These are phyloP conservation scores for Mustela lutreola DNA, from an alignment of 2,113 vertebrate species.

Conservation along the genomic window DNA sequence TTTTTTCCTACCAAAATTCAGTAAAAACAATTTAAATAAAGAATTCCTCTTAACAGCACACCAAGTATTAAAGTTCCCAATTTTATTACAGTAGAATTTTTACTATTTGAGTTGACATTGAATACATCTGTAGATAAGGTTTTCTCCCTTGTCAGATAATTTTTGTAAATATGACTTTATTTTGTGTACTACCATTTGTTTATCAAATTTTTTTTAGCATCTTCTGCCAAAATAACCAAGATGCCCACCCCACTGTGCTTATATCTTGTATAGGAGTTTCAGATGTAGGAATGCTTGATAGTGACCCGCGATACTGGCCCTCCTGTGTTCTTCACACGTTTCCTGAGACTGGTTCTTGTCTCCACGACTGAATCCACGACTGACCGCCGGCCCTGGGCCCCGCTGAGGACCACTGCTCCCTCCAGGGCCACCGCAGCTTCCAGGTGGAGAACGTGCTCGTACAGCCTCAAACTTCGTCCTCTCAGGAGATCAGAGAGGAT, in stretches of 20 bases:
- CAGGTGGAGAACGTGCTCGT: fast-evolving
- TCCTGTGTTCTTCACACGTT: no score
- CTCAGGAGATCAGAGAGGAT: not conserved
- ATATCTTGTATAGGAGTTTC: not conserved
- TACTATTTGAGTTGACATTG: not conserved
- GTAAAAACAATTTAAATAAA: not conserved
- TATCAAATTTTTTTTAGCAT: not conserved
- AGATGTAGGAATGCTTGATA: fast-evolving
- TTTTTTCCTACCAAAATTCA: not conserved
- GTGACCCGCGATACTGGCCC: not conserved
- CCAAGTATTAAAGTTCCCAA: not conserved
- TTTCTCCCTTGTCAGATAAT: not conserved
- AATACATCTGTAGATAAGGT: not conserved
- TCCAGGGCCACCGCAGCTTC: not conserved
- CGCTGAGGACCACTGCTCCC: not conserved
- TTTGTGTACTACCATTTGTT: not conserved
- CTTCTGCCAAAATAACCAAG: not conserved
- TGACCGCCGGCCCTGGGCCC: not conserved
- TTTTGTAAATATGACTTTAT: not conserved
- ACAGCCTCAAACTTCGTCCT: not conserved
- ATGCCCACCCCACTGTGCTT: no score
- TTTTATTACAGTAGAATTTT: not conserved
- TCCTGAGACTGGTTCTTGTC: not conserved
- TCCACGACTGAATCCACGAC: not conserved
- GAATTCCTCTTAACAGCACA: not conserved